Base-by-base conservation (phyloP, 1,140 invertebrate genomes). In the Eupristina koningsbergeri region DNA sequence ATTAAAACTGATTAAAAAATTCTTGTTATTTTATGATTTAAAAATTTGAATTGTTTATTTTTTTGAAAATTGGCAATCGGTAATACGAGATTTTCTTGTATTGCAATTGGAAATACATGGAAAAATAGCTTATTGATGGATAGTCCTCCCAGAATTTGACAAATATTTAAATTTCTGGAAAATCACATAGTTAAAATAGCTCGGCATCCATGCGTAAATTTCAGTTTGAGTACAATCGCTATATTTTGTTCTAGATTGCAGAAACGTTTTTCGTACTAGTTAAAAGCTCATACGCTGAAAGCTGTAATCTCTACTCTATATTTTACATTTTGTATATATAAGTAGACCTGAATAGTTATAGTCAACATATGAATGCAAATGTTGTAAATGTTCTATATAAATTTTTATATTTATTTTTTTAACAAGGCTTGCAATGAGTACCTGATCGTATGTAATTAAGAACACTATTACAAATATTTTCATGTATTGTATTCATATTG, bases 91-190 rank as follows among this genome's bases (percentile, higher is more conserved):
- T 71, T 29, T 45, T 13, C 45, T 34, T 13, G 9, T 50, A 29
- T 41, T 17, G n/a, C 17, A n/a, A 6, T 50, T 50, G 29, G n/a
- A 71, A 71, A 19, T 41, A 11, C 45, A 17, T 34, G 6, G 45
- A 75, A 75, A 75, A 75, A 50, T 53, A 75, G 29, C 50, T 19
- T 34, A 75, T 50, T 39, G 29, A 34, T 13, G 45, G 3, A 31
- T n/a, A 53, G 41, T 34, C 26, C 29, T 50, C 11, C 39, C 15
- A 50, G n/a, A 45, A 71, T 71, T 71, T 19, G 1, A 22, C 36
- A 64, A 80, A 80, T 80, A 80, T 80, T 69, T 50, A 80, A 80
- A 69, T 80, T 67, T 50, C 63, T 50, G 77, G 29, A 80, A 63
- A 63, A 79, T 64, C 61, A 26, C 41, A 36, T 80, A 39, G 63